These are phyloP conservation scores for Charanyca ferruginea DNA, from an alignment of 2,888 invertebrate species.

Conservation along the genomic window DNA sequence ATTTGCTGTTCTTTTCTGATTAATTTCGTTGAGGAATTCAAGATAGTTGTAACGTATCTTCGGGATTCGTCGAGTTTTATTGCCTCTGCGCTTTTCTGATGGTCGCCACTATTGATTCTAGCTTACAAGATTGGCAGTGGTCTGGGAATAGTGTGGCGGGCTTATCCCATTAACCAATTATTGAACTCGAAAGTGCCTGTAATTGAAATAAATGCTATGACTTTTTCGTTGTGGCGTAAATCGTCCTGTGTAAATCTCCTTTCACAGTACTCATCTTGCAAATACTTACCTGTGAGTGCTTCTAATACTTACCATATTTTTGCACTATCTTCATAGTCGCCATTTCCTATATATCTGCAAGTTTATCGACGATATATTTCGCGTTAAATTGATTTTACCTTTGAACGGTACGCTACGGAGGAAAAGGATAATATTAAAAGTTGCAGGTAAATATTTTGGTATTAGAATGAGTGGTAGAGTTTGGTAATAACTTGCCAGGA, in stretches of 20 bases:
- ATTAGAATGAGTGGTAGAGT: not conserved
- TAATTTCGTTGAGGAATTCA: no score
- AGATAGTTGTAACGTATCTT: no score
- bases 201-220: no score
- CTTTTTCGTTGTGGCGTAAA: not conserved
- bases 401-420: not conserved
- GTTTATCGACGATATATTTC: slow-evolving; percentile 54
- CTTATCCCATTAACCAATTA: no score
- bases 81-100: no score
- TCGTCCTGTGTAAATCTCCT: not conserved
- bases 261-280: slow-evolving; percentile 37
- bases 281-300: slow-evolving; percentile 51
- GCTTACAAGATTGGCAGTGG: no score
- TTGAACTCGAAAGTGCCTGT: no score
- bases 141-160: no score
- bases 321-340: slow-evolving; percentile 48
- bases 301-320: slow-evolving; percentile 60
- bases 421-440: not conserved
- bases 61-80: no score
- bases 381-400: slow-evolving; percentile 26
- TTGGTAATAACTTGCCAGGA: not conserved
- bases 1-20: no score
- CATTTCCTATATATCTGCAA: slow-evolving; percentile 25
- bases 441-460: not conserved
- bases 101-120: no score